A percentile compares a stretch with the other conserved stretches of the same genome.
These are phyloP conservation scores for Agrochola circellaris DNA, from an alignment of 2,888 invertebrate species.

Conservation along the genomic window DNA sequence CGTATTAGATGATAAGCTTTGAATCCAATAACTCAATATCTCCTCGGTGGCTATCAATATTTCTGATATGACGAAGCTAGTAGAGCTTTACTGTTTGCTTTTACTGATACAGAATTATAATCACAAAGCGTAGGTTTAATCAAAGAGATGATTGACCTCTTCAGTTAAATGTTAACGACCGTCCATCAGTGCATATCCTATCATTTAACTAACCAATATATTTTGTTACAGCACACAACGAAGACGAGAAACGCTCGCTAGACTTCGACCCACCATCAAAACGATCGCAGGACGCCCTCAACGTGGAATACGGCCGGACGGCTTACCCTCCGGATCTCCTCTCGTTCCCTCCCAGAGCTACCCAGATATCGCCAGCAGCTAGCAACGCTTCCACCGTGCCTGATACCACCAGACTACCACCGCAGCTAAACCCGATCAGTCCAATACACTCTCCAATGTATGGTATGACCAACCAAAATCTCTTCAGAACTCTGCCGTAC, in stretches of 20 bases:
- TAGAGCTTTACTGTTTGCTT: conserved; percentile 39
- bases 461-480: conserved; percentile 91
- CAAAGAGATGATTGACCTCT: conserved; percentile 23
- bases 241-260: conserved; percentile 93
- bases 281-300: conserved; percentile 89
- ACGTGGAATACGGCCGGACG: conserved; percentile 90
- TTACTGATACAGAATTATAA: conserved; percentile 38
- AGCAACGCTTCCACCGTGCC: conserved; percentile 95
- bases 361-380: conserved; percentile 94
- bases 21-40: conserved; percentile 25
- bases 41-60: not conserved
- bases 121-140: conserved; percentile 26
- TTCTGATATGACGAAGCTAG: conserved; percentile 27
- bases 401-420: conserved; percentile 92
- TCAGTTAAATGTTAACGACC: not conserved
- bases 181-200: not conserved
- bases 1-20: conserved; percentile 18
- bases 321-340: conserved; percentile 95
- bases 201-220: not conserved
- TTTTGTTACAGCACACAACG: conserved; percentile 90
- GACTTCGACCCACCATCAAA: conserved; percentile 92
- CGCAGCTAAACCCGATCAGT: conserved; percentile 91
- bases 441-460: conserved; percentile 93
- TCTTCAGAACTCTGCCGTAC: conserved; percentile 95
- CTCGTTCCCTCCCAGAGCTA: conserved; percentile 93